A percentile compares a stretch with the other conserved stretches of the same genome.
Conservation (phyloP, 2,888 invertebrate genomes). For the Cephonodes hylas region DNA sequence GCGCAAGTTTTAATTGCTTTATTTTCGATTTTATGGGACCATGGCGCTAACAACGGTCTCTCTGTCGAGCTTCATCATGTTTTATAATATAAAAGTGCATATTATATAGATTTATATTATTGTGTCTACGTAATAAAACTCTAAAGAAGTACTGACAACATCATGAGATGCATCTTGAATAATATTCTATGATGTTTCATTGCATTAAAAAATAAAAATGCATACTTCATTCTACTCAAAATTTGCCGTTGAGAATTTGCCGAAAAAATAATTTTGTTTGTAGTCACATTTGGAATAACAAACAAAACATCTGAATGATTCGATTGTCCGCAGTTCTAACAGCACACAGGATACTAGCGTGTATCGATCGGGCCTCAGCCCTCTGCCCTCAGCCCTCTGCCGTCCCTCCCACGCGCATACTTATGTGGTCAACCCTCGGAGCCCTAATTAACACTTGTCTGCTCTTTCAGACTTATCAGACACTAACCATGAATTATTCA, state of each 20-base stretch:
- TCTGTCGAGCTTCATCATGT: neutral
- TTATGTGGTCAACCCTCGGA: neutral
- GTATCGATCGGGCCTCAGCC: neutral
- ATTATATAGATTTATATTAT: neutral
- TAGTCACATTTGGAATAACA: too few species aligned
- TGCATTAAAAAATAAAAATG: too few species aligned
- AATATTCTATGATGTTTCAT: too few species aligned
- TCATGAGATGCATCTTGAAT: too few species aligned
- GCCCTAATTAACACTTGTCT: neutral
- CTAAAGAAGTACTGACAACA: neutral
- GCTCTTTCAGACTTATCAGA: neutral
- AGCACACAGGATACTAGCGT: neutral
- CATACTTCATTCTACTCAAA: too few species aligned
- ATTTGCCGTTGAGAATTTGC: too few species aligned
- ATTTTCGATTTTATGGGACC: slow-evolving; percentile 28
- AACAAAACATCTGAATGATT: neutral
- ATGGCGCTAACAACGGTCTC: slow-evolving; percentile 33
- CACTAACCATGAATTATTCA: neutral
- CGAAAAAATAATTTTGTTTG: too few species aligned
- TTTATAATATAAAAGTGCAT: neutral
- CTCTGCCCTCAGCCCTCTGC: neutral
- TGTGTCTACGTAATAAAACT: too few species aligned
- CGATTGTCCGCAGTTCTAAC: neutral
- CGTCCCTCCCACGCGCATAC: neutral
- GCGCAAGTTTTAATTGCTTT: slow-evolving; percentile 25